These are phyloP conservation scores for Paratilapia polleni DNA, from an alignment of 2,113 vertebrate genomes.

Conservation along the genomic window DNA sequence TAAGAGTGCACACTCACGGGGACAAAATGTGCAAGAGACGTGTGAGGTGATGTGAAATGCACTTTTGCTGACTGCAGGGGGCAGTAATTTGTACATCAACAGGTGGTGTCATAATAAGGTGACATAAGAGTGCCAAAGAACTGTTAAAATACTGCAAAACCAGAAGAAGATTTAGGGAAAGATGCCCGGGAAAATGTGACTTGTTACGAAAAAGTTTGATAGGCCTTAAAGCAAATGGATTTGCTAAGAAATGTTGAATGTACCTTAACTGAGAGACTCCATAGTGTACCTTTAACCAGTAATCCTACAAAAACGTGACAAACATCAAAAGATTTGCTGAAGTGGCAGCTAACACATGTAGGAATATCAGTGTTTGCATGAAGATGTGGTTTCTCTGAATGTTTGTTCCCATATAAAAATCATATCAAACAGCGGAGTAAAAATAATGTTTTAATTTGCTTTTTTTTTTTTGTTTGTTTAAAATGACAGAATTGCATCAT, in stretches of 20 bases:
- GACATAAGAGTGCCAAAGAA: not conserved
- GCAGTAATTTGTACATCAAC: constrained; percentile 17
- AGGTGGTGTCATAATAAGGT: not conserved
- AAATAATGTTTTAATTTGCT: not conserved
- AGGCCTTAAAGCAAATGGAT: constrained; percentile 15
- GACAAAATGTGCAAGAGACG: constrained; percentile 1
- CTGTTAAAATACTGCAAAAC: not conserved
- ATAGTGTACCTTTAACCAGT: constrained; percentile 24
- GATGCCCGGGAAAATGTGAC: not conserved
- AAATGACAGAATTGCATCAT: constrained; percentile 12
- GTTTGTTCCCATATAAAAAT: constrained; percentile 8
- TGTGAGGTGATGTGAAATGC: not conserved
- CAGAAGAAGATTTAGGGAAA: not conserved
- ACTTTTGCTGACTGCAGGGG: not conserved
- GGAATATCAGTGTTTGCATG: constrained; percentile 25
- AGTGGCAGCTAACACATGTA: not conserved
- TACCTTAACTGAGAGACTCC: constrained; percentile 35
- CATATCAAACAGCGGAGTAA: constrained; percentile 10
- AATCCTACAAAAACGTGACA: not conserved
- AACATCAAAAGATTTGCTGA: not conserved
- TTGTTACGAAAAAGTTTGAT: not conserved
- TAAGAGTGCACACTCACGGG: not conserved
- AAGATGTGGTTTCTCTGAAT: constrained; percentile 9
- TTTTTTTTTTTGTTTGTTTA: not conserved
- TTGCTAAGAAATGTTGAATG: constrained; percentile 36